Base-by-base conservation (phyloP, 2,113 vertebrate genomes). In the Nothocercus nigrocapillus region DNA sequence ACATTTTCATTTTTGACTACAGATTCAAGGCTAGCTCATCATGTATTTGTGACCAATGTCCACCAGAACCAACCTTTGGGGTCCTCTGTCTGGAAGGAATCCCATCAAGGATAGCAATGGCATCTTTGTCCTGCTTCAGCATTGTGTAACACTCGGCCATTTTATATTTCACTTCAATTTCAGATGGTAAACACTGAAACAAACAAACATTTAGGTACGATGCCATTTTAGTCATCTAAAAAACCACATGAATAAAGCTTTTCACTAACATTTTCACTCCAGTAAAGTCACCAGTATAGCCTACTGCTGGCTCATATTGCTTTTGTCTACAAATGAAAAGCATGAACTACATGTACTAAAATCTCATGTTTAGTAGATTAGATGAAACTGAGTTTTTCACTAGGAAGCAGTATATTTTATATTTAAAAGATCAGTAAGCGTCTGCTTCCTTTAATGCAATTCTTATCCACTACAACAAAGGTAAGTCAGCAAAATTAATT, bases 151-250 rank as follows among this genome's bases (percentile, higher is more conserved):
- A 99, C 88, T 99, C 99, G 44, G 99, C 99, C 96, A 99, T 99
- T 97, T 99, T 99, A 95, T 99, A 99, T 90, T 99, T 99, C 24
- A 99, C 99, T 97, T 99, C 99, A 82, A 99, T 99, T 97, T 99
- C 99, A 81, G 99, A 99, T 0, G 99, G 99, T 82, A 99, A 98
- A 96, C 99, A 99, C 99, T 99, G 85, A 56, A 93, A 97, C 54
- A 30, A 56, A 56, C 70, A 90, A 85, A 67, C 5, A 32, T 16
- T 74, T 32, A 40, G 81, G 45, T 25, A 62, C 0, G 2, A 77
- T 3, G 36, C 10, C 56, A 77, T 3, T 78, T 90, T 32, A 90
- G 49, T 19, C 51, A 30, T 1, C 36, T 22, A 22, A 49, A 62
- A 54, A 19, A 87, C 30, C 40, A 2, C 2, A 1, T 5, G 2